These are phyloP conservation scores for Drosophila barbarae DNA, from an alignment of 2,888 invertebrate genomes.

Conservation along the genomic window DNA sequence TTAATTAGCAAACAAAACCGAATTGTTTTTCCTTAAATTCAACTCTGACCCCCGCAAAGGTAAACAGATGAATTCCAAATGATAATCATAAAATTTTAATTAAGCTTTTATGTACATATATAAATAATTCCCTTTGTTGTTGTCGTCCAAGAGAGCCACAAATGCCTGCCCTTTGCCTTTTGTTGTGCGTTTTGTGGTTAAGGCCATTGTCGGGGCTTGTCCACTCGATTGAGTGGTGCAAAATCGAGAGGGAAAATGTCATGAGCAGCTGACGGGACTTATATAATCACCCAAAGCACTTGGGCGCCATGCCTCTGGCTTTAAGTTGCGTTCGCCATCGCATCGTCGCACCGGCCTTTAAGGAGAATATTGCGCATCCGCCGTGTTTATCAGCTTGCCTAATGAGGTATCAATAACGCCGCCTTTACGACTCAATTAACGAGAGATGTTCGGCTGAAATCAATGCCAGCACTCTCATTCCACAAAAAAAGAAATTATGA, in stretches of 20 bases:
- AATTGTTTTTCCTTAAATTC: conserved; percentile 6
- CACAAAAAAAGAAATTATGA: conserved; percentile 17
- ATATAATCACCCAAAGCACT: conserved; percentile 14
- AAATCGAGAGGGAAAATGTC: conserved; percentile 37
- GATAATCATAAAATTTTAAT: conserved; percentile 56
- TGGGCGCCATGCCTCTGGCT: conserved; percentile 11
- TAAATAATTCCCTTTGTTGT: conserved; percentile 6
- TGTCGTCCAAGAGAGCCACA: not conserved
- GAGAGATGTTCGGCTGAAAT: conserved; percentile 46
- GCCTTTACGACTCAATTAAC: conserved; percentile 66
- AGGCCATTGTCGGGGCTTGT: conserved; percentile 18
- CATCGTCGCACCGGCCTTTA: conserved; percentile 4
- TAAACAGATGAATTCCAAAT: conserved; percentile 36
- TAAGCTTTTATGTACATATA: conserved; percentile 39
- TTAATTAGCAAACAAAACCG: conserved; percentile 20
- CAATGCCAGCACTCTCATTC: conserved; percentile 41
- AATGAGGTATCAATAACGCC: conserved; percentile 68
- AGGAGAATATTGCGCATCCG: conserved; percentile 54
- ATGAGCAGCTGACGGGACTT: conserved; percentile 37
- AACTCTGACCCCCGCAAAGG: conserved; percentile 15
- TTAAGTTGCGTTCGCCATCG: conserved; percentile 34
- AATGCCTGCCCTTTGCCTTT: conserved; percentile 16
- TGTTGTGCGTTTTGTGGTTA: conserved; percentile 11
- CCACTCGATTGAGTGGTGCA: conserved; percentile 31
- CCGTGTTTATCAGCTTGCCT: conserved; percentile 57